These are phyloP conservation scores for Zaprionus vittiger DNA, from an alignment of 1,140 invertebrate genomes.

Conservation along the genomic window DNA sequence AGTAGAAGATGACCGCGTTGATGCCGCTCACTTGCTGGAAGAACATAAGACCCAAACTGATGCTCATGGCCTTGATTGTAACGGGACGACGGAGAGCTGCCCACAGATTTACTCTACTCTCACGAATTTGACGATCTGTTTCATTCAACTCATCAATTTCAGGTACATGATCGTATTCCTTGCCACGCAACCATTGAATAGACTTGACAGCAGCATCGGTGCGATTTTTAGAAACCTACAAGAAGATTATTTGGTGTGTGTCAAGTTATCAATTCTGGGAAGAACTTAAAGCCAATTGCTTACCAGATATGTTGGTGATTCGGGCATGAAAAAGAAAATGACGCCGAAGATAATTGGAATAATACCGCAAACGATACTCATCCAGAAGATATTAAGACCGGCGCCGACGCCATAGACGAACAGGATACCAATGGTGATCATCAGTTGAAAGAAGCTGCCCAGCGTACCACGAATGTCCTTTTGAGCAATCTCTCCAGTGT, in stretches of 20 bases:
- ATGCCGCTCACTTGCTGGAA: slow-evolving; percentile 95
- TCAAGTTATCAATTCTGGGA: background rate
- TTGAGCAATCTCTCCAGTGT: slow-evolving; percentile 93
- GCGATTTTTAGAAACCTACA: slow-evolving; percentile 85
- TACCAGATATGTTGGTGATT: slow-evolving; percentile 88
- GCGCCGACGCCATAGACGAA: slow-evolving; percentile 89
- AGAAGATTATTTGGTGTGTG: slow-evolving; percentile 9
- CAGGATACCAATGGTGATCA: slow-evolving; percentile 90
- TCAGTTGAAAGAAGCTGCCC: slow-evolving; percentile 91
- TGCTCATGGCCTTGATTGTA: slow-evolving; percentile 88
- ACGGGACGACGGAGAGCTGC: slow-evolving; percentile 86
- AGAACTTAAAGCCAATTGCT: slow-evolving; percentile 20
- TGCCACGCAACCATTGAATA: slow-evolving; percentile 88
- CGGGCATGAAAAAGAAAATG: slow-evolving; percentile 91
- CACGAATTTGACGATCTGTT: slow-evolving; percentile 86
- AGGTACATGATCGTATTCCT: slow-evolving; percentile 87
- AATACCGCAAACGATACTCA: slow-evolving; percentile 88
- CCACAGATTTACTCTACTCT: slow-evolving; percentile 85
- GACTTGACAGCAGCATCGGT: slow-evolving; percentile 87
- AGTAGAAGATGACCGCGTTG: slow-evolving; percentile 94
- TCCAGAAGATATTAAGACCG: slow-evolving; percentile 85
- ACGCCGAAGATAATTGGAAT: slow-evolving; percentile 88
- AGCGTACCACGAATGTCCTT: slow-evolving; percentile 91
- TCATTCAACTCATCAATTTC: slow-evolving; percentile 87
- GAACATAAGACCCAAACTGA: slow-evolving; percentile 92